Percentiles rank a stretch among this genome's conserved stretches.
phyloP scores from a whole-genome alignment of 2,113 vertebrate genomes.

The Hemiscyllium ocellatum region DNA sequence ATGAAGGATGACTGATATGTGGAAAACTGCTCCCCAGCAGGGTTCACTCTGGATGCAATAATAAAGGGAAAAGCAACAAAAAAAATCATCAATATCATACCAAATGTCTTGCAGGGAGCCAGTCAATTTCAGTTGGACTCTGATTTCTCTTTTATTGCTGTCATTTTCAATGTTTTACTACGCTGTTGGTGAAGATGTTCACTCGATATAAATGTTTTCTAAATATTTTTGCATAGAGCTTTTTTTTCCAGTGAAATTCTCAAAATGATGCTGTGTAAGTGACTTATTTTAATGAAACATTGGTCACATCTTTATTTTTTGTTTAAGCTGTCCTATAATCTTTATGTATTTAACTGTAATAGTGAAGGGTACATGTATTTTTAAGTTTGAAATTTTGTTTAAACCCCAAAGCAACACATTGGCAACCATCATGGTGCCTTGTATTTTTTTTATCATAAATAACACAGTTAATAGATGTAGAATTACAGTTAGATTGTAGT shows the following conservation, averaged over 20 bases:
- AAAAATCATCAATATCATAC: neutral
- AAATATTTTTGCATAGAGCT: neutral
- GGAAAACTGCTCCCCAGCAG: neutral
- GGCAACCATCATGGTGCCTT: neutral
- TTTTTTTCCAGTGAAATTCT: neutral
- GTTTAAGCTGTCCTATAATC: neutral
- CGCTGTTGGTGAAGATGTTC: neutral
- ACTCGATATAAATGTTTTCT: neutral
- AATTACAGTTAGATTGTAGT: neutral
- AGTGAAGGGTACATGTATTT: neutral
- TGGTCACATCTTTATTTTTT: neutral
- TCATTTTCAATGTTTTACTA: neutral
- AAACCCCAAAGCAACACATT: neutral
- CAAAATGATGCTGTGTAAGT: neutral
- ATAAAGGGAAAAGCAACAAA: neutral
- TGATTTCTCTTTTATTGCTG: neutral
- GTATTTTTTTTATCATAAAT: neutral
- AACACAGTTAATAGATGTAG: neutral
- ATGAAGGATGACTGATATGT: neutral
- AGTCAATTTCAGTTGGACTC: neutral
- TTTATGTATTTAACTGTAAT: too few relatives aligned
- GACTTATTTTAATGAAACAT: neutral
- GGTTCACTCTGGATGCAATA: neutral
- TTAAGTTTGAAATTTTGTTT: neutral
- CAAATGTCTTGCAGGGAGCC: neutral